Evolutionary conservation across 2,888 invertebrate genomes (phyloP), one percentile per base, ranked within the genome.

Genomic region (Lysandra coridon): DNA sequence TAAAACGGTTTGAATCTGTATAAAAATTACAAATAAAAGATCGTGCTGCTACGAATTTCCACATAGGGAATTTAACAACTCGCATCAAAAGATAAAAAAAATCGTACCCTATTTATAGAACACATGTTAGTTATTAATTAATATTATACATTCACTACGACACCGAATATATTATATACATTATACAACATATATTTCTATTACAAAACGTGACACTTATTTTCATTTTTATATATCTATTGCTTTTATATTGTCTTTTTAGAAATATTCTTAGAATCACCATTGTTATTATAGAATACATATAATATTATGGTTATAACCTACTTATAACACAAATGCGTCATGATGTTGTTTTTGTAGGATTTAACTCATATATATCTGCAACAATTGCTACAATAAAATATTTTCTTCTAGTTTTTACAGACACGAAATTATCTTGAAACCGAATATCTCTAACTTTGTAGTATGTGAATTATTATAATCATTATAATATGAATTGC

Each of bases 191-290:
- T 23, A 23, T 57, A 53, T 57, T 69, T 33, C 33, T 23, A 57
- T 12, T 57, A 6, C 14, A 57, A 75, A 75, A 44, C 23, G 23
- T 74, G 74, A 76, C 33, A 33, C 53, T 14, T 76, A 73, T 40
- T 73, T 40, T 44, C 49, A 7, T 17, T 23, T 76, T 76, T 57
- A 53, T 57, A 44, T 74, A 74, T 74, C 74, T 74, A 74, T 74
- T 74, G 74, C 44, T 74, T 74, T 74, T 74, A 74, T 74, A 74
- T 74, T 74, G 74, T 74, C 74, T 74, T 23, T 74, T 23, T 74
- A 69, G 10, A 44, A 37, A 74, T 44, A n/a, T 74, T 74, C 40
- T 44, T 44, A 44, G 44, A 74, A 74, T 74, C n/a, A n/a, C 2
- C 10, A 74, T 23, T 6, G 2, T 73, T 40, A 73, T 73, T n/a